Conservation (phyloP, 2,113 vertebrate species). For the Leiothrix lutea region DNA sequence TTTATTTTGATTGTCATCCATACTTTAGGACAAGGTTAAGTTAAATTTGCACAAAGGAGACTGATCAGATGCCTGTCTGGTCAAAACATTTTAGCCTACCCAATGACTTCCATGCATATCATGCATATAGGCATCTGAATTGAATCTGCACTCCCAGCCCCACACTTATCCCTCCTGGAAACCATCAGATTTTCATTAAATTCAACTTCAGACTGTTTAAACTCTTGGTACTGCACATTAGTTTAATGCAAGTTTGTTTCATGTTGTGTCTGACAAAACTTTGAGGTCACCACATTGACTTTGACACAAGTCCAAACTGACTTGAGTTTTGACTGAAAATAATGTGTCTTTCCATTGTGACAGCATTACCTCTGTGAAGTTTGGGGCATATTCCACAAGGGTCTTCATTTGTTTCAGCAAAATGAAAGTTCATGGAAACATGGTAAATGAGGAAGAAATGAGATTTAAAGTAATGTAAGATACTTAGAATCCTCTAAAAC, state of each 20-base stretch:
- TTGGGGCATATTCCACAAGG: neutral
- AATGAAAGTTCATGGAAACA: neutral
- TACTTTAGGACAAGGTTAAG: neutral
- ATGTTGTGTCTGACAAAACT: neutral
- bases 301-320: neutral
- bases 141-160: neutral
- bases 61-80: neutral
- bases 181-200: neutral
- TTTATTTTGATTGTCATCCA: neutral
- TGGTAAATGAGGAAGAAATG: neutral
- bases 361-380: neutral
- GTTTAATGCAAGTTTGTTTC: neutral
- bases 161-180: neutral
- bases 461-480: neutral
- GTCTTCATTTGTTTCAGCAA: neutral
- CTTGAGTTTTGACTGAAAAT: neutral
- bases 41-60: neutral
- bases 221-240: neutral
- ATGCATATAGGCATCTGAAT: neutral
- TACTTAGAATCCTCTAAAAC: neutral
- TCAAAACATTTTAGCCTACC: neutral
- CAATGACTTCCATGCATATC: neutral
- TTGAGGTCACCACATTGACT: neutral
- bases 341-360: fast-evolving
- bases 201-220: neutral